A percentile compares a stretch with the other conserved stretches of the same genome.
phyloP scores from a whole-genome alignment of 1,140 invertebrate species.

The Diachasma alloeum region DNA sequence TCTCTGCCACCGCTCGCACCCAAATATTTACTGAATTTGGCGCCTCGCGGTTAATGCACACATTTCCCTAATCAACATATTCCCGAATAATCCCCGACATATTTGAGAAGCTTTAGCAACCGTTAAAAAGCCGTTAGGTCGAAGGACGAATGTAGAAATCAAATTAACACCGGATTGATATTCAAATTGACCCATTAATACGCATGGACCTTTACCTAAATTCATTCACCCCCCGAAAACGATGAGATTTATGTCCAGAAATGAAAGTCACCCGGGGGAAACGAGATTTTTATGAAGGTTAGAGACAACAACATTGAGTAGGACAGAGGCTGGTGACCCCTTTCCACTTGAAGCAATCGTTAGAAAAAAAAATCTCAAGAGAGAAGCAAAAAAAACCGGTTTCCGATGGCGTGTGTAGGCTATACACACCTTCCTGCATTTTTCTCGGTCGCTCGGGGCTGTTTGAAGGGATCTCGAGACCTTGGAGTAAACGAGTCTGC shows the following conservation, averaged over 20 bases:
- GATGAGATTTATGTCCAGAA: neutral
- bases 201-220: neutral
- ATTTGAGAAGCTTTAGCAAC: neutral
- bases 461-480: neutral
- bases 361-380: neutral
- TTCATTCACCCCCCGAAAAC: neutral
- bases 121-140: neutral
- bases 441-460: neutral
- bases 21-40: conserved; percentile 27
- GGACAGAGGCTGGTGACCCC: conserved; percentile 14
- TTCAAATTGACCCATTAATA: neutral
- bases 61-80: neutral
- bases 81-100: neutral
- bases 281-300: neutral
- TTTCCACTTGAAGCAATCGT: neutral
- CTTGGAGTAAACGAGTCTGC: conserved; percentile 4
- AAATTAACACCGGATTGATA: neutral
- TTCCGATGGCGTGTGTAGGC: neutral
- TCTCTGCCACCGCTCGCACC: neutral
- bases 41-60: neutral
- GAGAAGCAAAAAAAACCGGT: conserved; percentile 16
- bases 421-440: conserved; percentile 8
- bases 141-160: neutral
- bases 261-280: neutral
- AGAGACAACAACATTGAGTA: neutral